Evolutionary conservation across 2,888 invertebrate genomes (phyloP), one percentile per base, ranked within the genome.

Genomic region (Drosophila nigricruria): DNA sequence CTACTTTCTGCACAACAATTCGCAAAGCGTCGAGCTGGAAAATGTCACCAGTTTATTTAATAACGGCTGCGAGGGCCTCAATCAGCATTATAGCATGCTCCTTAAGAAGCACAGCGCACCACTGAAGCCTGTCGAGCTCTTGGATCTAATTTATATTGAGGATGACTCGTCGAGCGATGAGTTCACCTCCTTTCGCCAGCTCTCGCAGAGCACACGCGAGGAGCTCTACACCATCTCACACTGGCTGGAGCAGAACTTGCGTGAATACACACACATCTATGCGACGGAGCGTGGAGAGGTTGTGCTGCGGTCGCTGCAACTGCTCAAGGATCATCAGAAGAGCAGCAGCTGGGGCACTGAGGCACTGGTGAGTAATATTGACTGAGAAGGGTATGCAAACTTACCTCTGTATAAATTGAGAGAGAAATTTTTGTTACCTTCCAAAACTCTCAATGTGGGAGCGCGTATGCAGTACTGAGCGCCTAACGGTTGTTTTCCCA

Each of bases 1-100:
- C 56, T 99, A 98, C 92, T 99, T 99, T 93, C 96, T 97, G 88
- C 96, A 96, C 86, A 97, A 98, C 91, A 98, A 98, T 92, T 97
- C 97, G 1, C 97, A 97, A 89, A 98, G 98, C 92, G 97, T 98
- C 27, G 98, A 99, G 93, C 93, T 98, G 60, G 97, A 98, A 91
- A 98, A 98, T 93, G 97, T 99, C 80, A 97, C 97, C 93, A 93
- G 92, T 59, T 58, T 93, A 8, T 97, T 97, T 85, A 96, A 96
- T 82, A 95, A 96, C 79, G 98, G 98, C 3, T 96, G 97, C 60
- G 95, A 97, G 81, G 96, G 97, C 69, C 92, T 99, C 50, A 97
- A 97, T 90, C 95, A 95, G 68, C 98, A 99, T 82, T 98, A 98
- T 92, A 96, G 97, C 82, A 96, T 97, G 81, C 94, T 98, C 69